phyloP scores from a whole-genome alignment of 1,140 invertebrate genomes.

The Halictus rubicundus region DNA sequence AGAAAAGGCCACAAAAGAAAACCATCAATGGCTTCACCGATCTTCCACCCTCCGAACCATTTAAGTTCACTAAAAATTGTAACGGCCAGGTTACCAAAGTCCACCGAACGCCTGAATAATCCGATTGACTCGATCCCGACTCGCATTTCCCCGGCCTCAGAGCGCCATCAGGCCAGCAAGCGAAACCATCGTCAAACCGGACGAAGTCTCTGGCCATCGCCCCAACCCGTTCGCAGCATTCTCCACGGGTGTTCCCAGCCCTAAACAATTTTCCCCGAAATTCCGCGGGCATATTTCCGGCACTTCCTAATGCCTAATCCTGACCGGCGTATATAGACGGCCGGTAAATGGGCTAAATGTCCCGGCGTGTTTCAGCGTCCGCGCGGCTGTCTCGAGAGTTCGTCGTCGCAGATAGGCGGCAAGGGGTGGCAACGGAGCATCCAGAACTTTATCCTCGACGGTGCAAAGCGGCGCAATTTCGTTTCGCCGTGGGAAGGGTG shows the following conservation, averaged over 20 bases:
- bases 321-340: slow-evolving; percentile 8
- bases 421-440: slow-evolving; percentile 13
- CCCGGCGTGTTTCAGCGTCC: slow-evolving; percentile 31
- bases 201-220: too few relatives aligned
- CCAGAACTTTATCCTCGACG: slow-evolving; percentile 59
- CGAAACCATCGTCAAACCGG: neutral
- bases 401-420: slow-evolving; percentile 2
- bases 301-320: slow-evolving; percentile 47
- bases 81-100: too few relatives aligned
- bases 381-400: slow-evolving; percentile 25
- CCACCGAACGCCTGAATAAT: too few relatives aligned
- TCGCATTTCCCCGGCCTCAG: too few relatives aligned
- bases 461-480: slow-evolving; percentile 68
- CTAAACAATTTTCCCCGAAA: slow-evolving; percentile 19
- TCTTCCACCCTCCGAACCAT: too few relatives aligned
- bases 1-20: too few relatives aligned
- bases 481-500: slow-evolving; percentile 28
- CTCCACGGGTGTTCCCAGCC: neutral
- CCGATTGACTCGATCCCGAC: too few relatives aligned
- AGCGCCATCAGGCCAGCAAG: too few relatives aligned
- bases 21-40: too few relatives aligned
- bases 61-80: too few relatives aligned
- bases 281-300: slow-evolving; percentile 34
- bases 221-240: neutral
- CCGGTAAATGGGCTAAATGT: slow-evolving; percentile 48